Percentiles rank a stretch among this genome's conserved stretches.
Conservation (phyloP, 2,888 invertebrate genomes). For the Eupithecia subfuscata region DNA sequence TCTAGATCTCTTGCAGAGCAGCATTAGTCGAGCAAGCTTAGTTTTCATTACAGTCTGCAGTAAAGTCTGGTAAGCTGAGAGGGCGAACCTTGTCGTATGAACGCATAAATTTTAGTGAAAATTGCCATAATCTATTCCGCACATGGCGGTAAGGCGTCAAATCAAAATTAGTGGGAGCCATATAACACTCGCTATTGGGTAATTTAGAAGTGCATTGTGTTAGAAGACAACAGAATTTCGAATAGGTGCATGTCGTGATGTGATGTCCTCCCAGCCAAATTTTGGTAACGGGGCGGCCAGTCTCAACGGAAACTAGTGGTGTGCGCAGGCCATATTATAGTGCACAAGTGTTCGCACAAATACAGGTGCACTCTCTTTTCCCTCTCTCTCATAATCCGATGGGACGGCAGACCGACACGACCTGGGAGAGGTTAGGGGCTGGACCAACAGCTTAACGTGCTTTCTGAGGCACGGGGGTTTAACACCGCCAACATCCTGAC, state of each 20-base stretch:
- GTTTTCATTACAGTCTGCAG: constrained; percentile 21
- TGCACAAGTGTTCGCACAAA: too few relatives aligned
- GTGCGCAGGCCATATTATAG: too few relatives aligned
- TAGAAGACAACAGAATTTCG: not conserved
- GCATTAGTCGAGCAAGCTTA: constrained; percentile 11
- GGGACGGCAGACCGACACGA: too few relatives aligned
- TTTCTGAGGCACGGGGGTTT: too few relatives aligned
- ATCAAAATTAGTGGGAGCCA: not conserved
- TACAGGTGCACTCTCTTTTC: too few relatives aligned
- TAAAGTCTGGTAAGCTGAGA: constrained; percentile 22
- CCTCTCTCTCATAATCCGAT: too few relatives aligned
- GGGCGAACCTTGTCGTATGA: constrained; percentile 12
- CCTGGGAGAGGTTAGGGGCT: too few relatives aligned
- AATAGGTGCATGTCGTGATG: not conserved
- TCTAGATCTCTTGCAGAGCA: not conserved
- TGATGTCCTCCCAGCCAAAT: too few relatives aligned
- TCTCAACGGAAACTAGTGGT: too few relatives aligned
- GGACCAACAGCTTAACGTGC: too few relatives aligned
- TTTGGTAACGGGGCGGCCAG: too few relatives aligned
- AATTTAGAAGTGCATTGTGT: not conserved
- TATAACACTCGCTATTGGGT: not conserved
- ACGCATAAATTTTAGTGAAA: constrained; percentile 26
- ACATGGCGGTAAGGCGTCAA: not conserved
- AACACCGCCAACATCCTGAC: too few relatives aligned
- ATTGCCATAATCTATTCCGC: constrained; percentile 24